Percentiles rank a stretch among this genome's conserved stretches.
Evolutionary conservation across 2,113 vertebrate genomes (phyloP).

Genomic region (Atherinomorus stipes): DNA sequence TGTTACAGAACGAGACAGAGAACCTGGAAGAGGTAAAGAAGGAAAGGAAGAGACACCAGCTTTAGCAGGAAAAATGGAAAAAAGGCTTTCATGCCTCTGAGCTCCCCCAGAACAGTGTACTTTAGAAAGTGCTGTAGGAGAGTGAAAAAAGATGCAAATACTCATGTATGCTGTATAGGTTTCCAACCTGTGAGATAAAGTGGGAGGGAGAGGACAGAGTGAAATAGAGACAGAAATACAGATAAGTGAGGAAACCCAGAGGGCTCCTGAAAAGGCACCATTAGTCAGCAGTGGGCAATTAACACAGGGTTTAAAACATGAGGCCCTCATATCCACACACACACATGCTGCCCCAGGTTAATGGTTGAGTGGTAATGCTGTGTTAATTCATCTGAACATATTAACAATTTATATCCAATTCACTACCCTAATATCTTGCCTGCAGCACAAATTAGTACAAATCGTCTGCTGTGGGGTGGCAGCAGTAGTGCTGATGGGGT

Average conservation of each 20-base stretch:
- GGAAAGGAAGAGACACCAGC: slow-evolving; percentile 23
- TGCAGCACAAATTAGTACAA: slow-evolving; percentile 72
- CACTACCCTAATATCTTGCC: slow-evolving; percentile 67
- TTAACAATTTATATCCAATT: slow-evolving; percentile 82
- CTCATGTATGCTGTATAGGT: not conserved
- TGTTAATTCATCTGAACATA: slow-evolving; percentile 79
- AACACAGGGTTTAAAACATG: slow-evolving; percentile 52
- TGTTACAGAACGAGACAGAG: slow-evolving; percentile 33
- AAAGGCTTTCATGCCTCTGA: slow-evolving; percentile 38
- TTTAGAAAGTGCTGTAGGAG: slow-evolving; percentile 30
- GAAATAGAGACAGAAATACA: slow-evolving; percentile 28
- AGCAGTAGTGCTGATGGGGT: slow-evolving; percentile 1
- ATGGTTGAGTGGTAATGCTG: slow-evolving; percentile 68
- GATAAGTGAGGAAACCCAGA: slow-evolving; percentile 52
- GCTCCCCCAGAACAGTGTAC: slow-evolving; percentile 45
- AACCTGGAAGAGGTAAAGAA: slow-evolving; percentile 19
- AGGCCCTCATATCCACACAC: slow-evolving; percentile 3
- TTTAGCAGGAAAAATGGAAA: slow-evolving; percentile 35
- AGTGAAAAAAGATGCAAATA: slow-evolving; percentile 36
- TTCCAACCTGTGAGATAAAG: slow-evolving; percentile 42
- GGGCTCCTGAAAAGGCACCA: slow-evolving; percentile 58
- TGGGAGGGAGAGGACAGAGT: slow-evolving; percentile 3
- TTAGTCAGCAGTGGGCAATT: slow-evolving; percentile 67
- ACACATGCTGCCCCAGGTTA: slow-evolving; percentile 53
- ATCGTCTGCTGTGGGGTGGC: slow-evolving; percentile 48